Evolutionary conservation across 2,888 invertebrate species (phyloP), one percentile per base, ranked within the genome.

Genomic region (Phragmatobia fuliginosa): DNA sequence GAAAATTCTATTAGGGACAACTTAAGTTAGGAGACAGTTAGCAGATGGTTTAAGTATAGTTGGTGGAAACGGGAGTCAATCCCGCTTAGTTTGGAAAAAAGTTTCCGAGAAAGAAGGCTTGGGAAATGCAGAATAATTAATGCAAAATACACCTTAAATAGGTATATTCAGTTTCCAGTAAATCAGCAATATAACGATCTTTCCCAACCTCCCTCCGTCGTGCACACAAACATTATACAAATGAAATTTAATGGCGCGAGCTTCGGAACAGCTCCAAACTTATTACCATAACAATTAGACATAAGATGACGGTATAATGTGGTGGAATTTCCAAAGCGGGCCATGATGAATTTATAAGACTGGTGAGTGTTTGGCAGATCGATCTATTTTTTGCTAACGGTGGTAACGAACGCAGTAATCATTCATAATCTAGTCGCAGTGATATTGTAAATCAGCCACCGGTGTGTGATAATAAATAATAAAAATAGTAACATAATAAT

Each of bases 231-330:
- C 56, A 28, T 28, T 56, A 28, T 68, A 65, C 10, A 67, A 56
- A 62, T 58, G 56, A 60, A 79, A 63, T 68, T 66, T 65, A 71
- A 71, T 62, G 41, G 28, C 28, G 49, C 56, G 25, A 49, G 71
- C 41, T 71, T 64, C 36, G 62, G 49, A 31, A 69, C 66, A 32
- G 62, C 32, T 59, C 52, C 33, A 4, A 63, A 71, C 16, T 71
- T 64, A 79, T 78, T 78, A 74, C 68, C 71, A 77, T 79, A 79
- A 79, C 64, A 79, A 56, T 74, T 79, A 71, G 71, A 66, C 33
- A 38, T 32, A n/a, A 16, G 52, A 61, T 70, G 52, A 70, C 38
- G 70, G 73, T 31, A 67, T 67, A 49, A 71, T 73, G 28, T 56
- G 7, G 25, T 56, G 5, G 56, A 16, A 25, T 28, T 56, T 16